Base-by-base conservation (phyloP, 1,140 invertebrate species). In the Drosophila setifemur region DNA sequence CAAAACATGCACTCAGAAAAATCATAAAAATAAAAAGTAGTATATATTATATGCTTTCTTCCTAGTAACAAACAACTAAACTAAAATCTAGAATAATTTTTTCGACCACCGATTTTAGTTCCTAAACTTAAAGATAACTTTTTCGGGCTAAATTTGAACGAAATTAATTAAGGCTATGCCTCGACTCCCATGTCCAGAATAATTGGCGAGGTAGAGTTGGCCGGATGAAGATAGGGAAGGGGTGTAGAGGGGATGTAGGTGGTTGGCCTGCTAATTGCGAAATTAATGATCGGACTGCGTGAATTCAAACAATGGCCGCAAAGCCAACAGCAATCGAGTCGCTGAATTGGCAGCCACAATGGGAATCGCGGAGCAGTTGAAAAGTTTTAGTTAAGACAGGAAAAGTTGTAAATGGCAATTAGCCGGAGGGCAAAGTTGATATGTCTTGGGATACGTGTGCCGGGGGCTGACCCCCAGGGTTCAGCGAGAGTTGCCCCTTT, bases 401-500 rank as follows among this genome's bases (percentile, higher is more conserved):
- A 79, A 85, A 83, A 63, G 77, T 83, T 73, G 74, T 77, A 83
- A 83, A 85, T 85, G 79, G 70, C 79, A 83, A 85, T 83, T 83
- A 85, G 79, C 79, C 50, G 58, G 45, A 42, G n/a, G 26, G 26
- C n/a, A 69, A 83, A 79, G 71, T 79, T 75, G 66, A 79, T 67
- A 67, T 67, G 60, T 67, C 26, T 70, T 69, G 25, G 31, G 18
- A 14, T 23, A 29, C 60, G 39, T 45, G 52, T 9, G 33, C 57
- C 48, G 16, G 16, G n/a, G n/a, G n/a, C n/a, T n/a, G n/a, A n/a
- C n/a, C n/a, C n/a, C n/a, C n/a, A n/a, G n/a, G 35, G 4, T 8
- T 26, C 18, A 28, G 14, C 19, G 33, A 18, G 11, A 33, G 35
- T 66, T 44, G n/a, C 0, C 19, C 55, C 25, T 70, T 45, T 45